These are phyloP conservation scores for Calliphora vicina DNA, from an alignment of 1,140 invertebrate genomes.

Conservation along the genomic window DNA sequence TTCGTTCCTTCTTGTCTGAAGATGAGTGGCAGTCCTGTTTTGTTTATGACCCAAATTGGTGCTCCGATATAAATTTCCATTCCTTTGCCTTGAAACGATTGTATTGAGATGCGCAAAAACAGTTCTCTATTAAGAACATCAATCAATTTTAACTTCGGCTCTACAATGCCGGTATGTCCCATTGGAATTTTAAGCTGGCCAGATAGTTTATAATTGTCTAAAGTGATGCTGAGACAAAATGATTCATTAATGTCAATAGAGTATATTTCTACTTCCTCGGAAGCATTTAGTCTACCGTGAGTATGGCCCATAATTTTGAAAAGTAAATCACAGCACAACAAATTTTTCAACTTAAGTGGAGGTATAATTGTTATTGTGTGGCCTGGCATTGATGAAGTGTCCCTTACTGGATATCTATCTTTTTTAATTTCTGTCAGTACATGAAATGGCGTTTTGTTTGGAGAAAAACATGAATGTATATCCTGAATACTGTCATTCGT, in stretches of 20 bases:
- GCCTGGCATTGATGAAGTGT: conserved; percentile 71
- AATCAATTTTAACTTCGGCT: conserved; percentile 69
- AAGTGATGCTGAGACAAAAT: conserved; percentile 75
- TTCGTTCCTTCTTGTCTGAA: conserved; percentile 88
- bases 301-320: conserved; percentile 67
- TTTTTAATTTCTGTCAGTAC: conserved; percentile 69
- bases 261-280: conserved; percentile 55
- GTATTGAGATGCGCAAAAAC: conserved; percentile 74
- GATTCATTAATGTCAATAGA: conserved; percentile 76
- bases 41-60: conserved; percentile 96
- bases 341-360: conserved; percentile 81
- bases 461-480: conserved; percentile 48
- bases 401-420: conserved; percentile 81
- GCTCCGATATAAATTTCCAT: conserved; percentile 81
- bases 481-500: conserved; percentile 43
- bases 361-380: conserved; percentile 86
- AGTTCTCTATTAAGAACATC: conserved; percentile 78
- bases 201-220: conserved; percentile 84
- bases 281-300: conserved; percentile 70
- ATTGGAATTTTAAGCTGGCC: conserved; percentile 69
- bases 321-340: conserved; percentile 77
- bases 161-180: conserved; percentile 63
- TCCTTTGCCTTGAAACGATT: conserved; percentile 61
- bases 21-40: conserved; percentile 92
- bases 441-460: conserved; percentile 49